A percentile compares a stretch with the other conserved stretches of the same genome.
Conservation (phyloP, 2,113 vertebrate species). For the Prolemur simus region DNA sequence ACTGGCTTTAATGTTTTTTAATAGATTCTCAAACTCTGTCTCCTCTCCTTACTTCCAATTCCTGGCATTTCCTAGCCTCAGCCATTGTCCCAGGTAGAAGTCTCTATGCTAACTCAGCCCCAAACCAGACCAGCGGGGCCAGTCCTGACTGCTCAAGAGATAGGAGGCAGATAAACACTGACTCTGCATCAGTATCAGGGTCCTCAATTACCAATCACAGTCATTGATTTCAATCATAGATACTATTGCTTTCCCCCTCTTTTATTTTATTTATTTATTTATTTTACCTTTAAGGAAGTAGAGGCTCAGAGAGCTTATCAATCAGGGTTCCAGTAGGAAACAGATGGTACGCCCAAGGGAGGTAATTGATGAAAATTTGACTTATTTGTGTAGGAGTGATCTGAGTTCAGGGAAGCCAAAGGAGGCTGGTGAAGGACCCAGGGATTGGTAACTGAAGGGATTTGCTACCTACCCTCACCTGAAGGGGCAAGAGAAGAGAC, state of each 20-base stretch:
- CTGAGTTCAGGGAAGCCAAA: not conserved
- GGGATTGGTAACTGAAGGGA: not conserved
- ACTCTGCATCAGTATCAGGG: not conserved
- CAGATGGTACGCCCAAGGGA: not conserved
- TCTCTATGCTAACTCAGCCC: too few relatives aligned
- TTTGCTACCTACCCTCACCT: not conserved
- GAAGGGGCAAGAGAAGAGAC: not conserved
- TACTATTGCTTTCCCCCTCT: not conserved
- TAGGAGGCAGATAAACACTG: not conserved
- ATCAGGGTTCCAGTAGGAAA: not conserved
- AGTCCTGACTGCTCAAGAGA: not conserved
- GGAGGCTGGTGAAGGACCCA: not conserved
- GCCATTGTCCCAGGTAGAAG: too few relatives aligned
- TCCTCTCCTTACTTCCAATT: not conserved
- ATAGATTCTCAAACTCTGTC: not conserved
- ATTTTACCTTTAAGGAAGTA: not conserved
- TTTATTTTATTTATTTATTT: not conserved
- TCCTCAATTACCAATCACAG: not conserved
- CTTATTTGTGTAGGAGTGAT: not conserved
- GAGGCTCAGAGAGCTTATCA: not conserved
- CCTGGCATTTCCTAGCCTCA: not conserved
- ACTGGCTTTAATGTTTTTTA: not conserved
- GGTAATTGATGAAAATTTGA: not conserved
- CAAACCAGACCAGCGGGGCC: not conserved
- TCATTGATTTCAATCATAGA: not conserved